Percentiles rank a stretch among this genome's conserved stretches.
phyloP scores from a whole-genome alignment of 2,888 invertebrate genomes.

The Congeria kusceri region DNA sequence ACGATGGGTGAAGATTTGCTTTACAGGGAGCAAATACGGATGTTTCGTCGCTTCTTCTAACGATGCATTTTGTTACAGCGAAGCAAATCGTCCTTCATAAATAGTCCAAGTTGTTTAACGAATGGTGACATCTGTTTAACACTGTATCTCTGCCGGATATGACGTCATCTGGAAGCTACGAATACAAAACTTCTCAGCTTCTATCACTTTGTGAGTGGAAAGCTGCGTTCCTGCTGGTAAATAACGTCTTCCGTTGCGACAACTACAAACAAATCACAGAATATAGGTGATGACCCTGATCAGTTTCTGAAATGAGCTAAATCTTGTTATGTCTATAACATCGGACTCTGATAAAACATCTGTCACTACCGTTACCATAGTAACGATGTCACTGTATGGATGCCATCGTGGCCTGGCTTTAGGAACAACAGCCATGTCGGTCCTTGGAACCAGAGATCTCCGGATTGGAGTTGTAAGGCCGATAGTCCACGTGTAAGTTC shows the following conservation, averaged over 20 bases:
- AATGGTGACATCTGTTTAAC: not conserved
- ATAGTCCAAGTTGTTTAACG: constrained; percentile 15
- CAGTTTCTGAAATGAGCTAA: constrained; percentile 15
- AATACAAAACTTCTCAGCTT: not conserved
- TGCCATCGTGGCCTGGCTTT: not conserved
- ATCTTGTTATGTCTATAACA: constrained; percentile 4
- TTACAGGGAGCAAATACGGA: not conserved
- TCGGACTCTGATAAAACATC: not conserved
- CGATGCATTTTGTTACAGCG: constrained; percentile 16
- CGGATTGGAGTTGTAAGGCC: constrained; percentile 9
- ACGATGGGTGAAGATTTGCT: not conserved
- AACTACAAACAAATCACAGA: constrained; percentile 14
- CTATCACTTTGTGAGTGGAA: no score
- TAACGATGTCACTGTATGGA: not conserved
- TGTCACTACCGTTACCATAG: not conserved
- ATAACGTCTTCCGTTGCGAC: not conserved
- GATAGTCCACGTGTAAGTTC: not conserved
- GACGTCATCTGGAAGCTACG: not conserved
- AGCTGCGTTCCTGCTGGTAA: no score
- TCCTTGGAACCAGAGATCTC: constrained; percentile 25
- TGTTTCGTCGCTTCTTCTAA: constrained; percentile 1
- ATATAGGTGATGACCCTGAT: constrained; percentile 21
- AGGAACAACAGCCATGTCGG: constrained; percentile 16
- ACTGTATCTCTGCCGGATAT: constrained; percentile 1
- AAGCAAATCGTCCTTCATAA: not conserved